Evolutionary conservation across 2,888 invertebrate species (phyloP).

Genomic region (Drepana falcataria): DNA sequence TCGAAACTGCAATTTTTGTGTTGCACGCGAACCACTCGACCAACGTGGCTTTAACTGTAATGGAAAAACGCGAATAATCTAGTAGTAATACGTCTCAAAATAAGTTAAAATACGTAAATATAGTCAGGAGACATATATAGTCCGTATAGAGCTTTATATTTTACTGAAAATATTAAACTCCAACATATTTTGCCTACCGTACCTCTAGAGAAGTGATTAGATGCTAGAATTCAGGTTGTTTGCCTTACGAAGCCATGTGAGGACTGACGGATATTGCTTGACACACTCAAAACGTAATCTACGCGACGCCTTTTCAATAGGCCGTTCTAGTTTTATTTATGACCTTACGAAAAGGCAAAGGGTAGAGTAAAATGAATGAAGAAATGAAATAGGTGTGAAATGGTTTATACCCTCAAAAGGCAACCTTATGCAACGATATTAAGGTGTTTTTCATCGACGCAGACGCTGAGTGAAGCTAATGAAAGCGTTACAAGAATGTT

Average conservation of each 20-base stretch:
- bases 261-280: conserved; percentile 37
- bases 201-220: conserved; percentile 10
- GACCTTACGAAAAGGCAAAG: background rate
- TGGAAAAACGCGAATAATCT: too few species aligned
- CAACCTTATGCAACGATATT: background rate
- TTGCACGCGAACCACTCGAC: too few species aligned
- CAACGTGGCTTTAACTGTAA: too few species aligned
- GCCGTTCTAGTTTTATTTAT: background rate
- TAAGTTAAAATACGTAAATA: too few species aligned
- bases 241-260: conserved; percentile 34
- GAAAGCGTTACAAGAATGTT: too few species aligned
- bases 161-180: too few species aligned
- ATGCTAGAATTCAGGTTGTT: conserved; percentile 51
- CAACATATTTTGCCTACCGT: conserved; percentile 24
- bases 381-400: background rate
- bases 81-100: too few species aligned
- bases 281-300: conserved; percentile 16
- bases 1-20: too few species aligned
- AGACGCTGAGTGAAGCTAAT: too few species aligned
- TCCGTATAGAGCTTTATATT: too few species aligned
- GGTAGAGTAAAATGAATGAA: too few species aligned
- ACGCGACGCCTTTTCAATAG: background rate
- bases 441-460: background rate
- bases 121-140: too few species aligned
- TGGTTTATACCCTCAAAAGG: background rate